Conservation (phyloP, 1,140 invertebrate genomes). For the Campoletis sonorensis region DNA sequence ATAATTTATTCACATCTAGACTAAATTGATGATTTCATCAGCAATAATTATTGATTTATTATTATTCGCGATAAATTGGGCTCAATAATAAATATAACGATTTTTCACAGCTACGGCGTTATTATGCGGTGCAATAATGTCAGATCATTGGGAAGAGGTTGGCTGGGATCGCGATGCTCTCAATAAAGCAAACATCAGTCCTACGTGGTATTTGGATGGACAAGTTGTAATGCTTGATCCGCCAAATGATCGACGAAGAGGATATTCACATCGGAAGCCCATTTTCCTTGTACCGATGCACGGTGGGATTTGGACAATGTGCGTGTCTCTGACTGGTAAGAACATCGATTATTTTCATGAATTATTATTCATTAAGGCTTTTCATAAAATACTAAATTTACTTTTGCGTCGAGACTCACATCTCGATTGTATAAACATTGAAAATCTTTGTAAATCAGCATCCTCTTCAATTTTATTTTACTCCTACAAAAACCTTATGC, state of each 20-base stretch:
- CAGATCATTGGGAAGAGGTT: conserved; percentile 91
- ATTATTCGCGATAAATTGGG: too few relatives aligned
- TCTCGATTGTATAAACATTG: too few relatives aligned
- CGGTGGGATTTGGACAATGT: conserved; percentile 91
- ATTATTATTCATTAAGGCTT: too few relatives aligned
- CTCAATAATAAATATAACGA: not conserved
- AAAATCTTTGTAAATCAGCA: too few relatives aligned
- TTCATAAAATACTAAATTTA: too few relatives aligned
- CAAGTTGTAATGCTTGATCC: conserved; percentile 64
- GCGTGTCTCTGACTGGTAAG: conserved; percentile 85
- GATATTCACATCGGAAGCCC: conserved; percentile 68
- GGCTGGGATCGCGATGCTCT: conserved; percentile 82
- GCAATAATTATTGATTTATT: not conserved
- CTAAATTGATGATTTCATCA: not conserved
- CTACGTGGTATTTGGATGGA: conserved; percentile 70
- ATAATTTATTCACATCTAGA: not conserved
- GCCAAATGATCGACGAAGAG: conserved; percentile 70
- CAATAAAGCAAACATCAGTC: conserved; percentile 65
- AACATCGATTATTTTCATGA: not conserved
- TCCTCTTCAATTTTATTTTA: too few relatives aligned
- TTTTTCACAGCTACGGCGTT: conserved; percentile 81
- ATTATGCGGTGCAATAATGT: conserved; percentile 88
- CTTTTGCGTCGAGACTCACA: too few relatives aligned
- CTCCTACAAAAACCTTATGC: too few relatives aligned
- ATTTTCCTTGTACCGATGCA: conserved; percentile 90